phyloP scores from a whole-genome alignment of 2,113 vertebrate genomes.

The Nannobrachium achirus region DNA sequence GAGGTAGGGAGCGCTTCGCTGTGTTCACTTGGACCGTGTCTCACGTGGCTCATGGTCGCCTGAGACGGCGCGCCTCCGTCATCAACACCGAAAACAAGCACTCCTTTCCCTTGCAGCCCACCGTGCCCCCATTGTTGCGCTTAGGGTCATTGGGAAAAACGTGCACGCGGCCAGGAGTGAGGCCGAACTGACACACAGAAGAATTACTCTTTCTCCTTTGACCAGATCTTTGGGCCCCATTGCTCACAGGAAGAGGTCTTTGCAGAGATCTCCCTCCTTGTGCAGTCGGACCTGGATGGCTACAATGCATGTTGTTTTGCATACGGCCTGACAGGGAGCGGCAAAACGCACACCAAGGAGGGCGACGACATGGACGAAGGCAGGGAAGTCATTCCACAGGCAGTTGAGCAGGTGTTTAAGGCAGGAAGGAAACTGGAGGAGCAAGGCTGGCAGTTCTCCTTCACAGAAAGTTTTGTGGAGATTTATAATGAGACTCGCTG shows the following conservation, averaged over 20 bases:
- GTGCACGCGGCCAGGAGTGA: slow-evolving; percentile 79
- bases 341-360: slow-evolving; percentile 89
- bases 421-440: slow-evolving; percentile 74
- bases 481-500: slow-evolving; percentile 94
- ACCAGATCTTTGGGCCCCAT: slow-evolving; percentile 84
- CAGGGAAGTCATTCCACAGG: slow-evolving; percentile 35
- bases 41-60: too few relatives aligned
- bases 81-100: too few relatives aligned
- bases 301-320: slow-evolving; percentile 94
- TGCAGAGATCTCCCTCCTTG: slow-evolving; percentile 88
- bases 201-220: slow-evolving; percentile 87
- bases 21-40: too few relatives aligned
- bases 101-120: too few relatives aligned
- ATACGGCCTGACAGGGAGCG: slow-evolving; percentile 91
- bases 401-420: slow-evolving; percentile 84
- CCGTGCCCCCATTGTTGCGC: too few relatives aligned
- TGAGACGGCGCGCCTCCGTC: too few relatives aligned
- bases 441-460: slow-evolving; percentile 85
- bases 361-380: background rate
- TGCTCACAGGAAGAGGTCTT: slow-evolving; percentile 84
- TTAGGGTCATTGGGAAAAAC: too few relatives aligned
- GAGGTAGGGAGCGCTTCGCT: too few relatives aligned
- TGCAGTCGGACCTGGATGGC: slow-evolving; percentile 90
- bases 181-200: slow-evolving; percentile 80
- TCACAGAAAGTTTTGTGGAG: slow-evolving; percentile 89